These are phyloP conservation scores for Lucinisca nassula DNA, from an alignment of 2,888 invertebrate genomes.

Conservation along the genomic window DNA sequence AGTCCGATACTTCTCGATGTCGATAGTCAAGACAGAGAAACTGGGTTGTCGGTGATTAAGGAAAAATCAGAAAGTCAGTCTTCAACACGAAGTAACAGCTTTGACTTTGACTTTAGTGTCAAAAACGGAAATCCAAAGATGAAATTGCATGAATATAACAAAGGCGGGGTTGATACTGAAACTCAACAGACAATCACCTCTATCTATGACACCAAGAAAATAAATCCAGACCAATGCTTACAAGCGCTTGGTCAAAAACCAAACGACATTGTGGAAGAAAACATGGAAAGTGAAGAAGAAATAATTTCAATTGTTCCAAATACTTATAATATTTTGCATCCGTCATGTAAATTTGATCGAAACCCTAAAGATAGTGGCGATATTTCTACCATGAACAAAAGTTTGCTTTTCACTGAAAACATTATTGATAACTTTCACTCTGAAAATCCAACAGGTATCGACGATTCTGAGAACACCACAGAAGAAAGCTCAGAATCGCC, in stretches of 20 bases:
- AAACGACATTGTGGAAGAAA: too few species aligned
- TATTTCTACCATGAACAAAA: too few species aligned
- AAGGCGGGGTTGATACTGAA: too few species aligned
- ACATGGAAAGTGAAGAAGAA: too few species aligned
- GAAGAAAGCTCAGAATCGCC: background rate
- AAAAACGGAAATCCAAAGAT: background rate
- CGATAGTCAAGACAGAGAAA: background rate
- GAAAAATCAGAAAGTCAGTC: background rate
- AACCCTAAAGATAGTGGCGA: too few species aligned
- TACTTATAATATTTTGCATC: too few species aligned
- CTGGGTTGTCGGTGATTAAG: background rate
- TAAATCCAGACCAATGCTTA: background rate
- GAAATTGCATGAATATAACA: too few species aligned
- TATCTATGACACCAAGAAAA: background rate
- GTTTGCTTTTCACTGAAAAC: too few species aligned
- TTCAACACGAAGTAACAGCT: background rate
- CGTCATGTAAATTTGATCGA: too few species aligned
- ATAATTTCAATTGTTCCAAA: too few species aligned
- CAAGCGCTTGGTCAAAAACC: too few species aligned
- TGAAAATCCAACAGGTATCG: background rate
- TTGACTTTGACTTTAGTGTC: background rate
- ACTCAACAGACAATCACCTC: too few species aligned
- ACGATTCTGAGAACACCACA: background rate
- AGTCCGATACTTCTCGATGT: constrained; percentile 25
- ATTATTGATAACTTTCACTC: background rate